Evolutionary conservation across 2,113 vertebrate genomes (phyloP).

Genomic region (Abramis brama): DNA sequence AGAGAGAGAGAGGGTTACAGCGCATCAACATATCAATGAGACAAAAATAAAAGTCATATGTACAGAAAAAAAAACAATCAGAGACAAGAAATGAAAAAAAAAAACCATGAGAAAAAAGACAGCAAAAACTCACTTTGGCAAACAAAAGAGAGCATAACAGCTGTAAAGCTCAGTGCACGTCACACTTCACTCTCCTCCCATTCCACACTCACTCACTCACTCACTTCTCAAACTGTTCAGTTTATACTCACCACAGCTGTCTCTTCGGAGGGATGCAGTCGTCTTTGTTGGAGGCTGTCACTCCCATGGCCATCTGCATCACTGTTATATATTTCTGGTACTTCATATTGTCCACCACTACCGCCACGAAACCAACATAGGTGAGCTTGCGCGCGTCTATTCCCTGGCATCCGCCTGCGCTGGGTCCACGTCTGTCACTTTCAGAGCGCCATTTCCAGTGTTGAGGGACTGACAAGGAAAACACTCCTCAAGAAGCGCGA

Average conservation of each 20-base stretch:
- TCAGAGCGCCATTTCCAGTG: constrained; percentile 76
- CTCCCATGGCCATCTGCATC: constrained; percentile 98
- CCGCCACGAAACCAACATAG: constrained; percentile 85
- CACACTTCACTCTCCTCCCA: constrained; percentile 48
- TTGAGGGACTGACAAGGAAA: constrained; percentile 64
- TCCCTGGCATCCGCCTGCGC: constrained; percentile 76
- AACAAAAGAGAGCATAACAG: constrained; percentile 16
- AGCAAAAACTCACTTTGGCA: constrained; percentile 24
- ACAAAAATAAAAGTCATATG: constrained; percentile 27
- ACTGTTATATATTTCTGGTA: constrained; percentile 99
- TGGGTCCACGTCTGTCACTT: constrained; percentile 64
- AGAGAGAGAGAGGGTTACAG: not conserved
- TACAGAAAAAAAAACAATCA: not conserved
- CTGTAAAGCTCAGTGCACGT: constrained; percentile 20
- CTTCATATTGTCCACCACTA: constrained; percentile 85
- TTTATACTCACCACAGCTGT: constrained; percentile 91
- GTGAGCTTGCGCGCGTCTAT: constrained; percentile 80
- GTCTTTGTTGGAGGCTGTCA: constrained; percentile 97
- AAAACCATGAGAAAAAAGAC: not conserved
- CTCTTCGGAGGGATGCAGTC: constrained; percentile 90
- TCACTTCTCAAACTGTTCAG: constrained; percentile 39
- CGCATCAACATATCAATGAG: constrained; percentile 1
- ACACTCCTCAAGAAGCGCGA: constrained; percentile 68
- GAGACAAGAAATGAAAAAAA: not conserved
- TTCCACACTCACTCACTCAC: constrained; percentile 41